A percentile compares a stretch with the other conserved stretches of the same genome.
phyloP scores from a whole-genome alignment of 2,888 invertebrate species.

The Nymphalis urticae region DNA sequence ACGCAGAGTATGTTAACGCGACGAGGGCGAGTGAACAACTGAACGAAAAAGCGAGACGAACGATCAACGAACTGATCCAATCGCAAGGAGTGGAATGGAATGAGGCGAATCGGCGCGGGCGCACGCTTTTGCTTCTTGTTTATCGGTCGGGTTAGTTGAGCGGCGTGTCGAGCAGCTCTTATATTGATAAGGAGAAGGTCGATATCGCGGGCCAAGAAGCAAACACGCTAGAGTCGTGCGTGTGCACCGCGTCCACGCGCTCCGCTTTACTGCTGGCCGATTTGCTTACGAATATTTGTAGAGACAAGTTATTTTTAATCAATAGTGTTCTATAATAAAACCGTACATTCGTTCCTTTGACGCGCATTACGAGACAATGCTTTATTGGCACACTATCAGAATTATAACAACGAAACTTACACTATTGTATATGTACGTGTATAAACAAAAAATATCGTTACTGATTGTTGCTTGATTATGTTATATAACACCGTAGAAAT shows the following conservation, averaged over 20 bases:
- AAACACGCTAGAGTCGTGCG: conserved; percentile 46
- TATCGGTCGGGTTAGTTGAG: conserved; percentile 60
- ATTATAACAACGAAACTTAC: conserved; percentile 24
- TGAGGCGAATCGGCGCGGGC: conserved; percentile 77
- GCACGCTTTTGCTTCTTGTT: conserved; percentile 79
- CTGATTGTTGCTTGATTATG: neutral
- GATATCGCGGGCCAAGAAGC: conserved; percentile 60
- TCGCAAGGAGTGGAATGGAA: conserved; percentile 62
- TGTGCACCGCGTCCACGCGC: conserved; percentile 49
- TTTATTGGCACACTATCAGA: conserved; percentile 37
- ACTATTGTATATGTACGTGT: conserved; percentile 17
- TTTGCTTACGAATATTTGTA: conserved; percentile 56
- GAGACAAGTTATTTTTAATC: conserved; percentile 74
- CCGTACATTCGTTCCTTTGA: conserved; percentile 63
- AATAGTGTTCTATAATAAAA: conserved; percentile 65
- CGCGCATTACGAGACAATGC: conserved; percentile 52
- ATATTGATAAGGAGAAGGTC: conserved; percentile 73
- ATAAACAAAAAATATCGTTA: conserved; percentile 31
- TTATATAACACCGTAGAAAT: neutral
- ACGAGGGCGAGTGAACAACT: conserved; percentile 73
- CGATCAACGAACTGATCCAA: conserved; percentile 74
- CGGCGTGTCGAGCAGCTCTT: conserved; percentile 62
- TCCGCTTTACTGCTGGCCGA: conserved; percentile 38
- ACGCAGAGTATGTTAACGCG: conserved; percentile 70
- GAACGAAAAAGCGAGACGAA: conserved; percentile 63